Base-by-base conservation (phyloP, 2,888 invertebrate species). In the Sphaerophoria rueppellii region DNA sequence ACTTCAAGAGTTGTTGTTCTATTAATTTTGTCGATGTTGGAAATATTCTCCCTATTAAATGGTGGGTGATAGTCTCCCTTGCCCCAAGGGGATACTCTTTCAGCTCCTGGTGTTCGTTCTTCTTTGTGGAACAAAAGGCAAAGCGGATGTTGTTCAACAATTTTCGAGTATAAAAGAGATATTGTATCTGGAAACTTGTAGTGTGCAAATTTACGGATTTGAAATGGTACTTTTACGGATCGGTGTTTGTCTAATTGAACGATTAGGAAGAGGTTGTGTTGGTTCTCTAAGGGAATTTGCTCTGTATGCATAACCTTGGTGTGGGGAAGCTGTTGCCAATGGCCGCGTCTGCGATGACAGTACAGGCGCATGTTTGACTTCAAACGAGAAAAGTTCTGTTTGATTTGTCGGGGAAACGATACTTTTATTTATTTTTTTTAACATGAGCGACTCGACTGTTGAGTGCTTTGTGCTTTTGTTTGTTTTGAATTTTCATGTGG, bases 101-200 rank as follows among this genome's bases (percentile, higher is more conserved):
- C 5, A 6, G 4, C 4, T 52, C n/a, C 35, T 67, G 37, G 37
- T 43, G 24, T 24, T 52, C 46, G 50, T 24, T 24, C 24, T 24
- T 24, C 24, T 24, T 24, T 32, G 12, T 40, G 57, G 35, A 82
- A 78, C 74, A 82, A 78, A 24, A 24, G 78, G 74, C 70, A 65
- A 40, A 40, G 57, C 78, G 82, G 74, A 82, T 82, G 82, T 82
- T 82, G 73, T 46, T 82, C 24, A 24, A 24, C 24, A 24, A 24
- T 74, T 65, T 40, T 40, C 40, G 6, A 11, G 14, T 46, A 32
- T n/a, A 63, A 35, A 43, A 24, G 24, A 60, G 24, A 65, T 50
- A 50, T 65, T 65, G 35, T 65, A 50, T 65, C 65, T n/a, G 48
- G 16, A 16, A 65, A 35, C 12, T 50, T 11, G 50, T 50, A 65